A percentile compares a stretch with the other conserved stretches of the same genome.
phyloP scores from a whole-genome alignment of 2,113 vertebrate genomes.

The Spea bombifrons region DNA sequence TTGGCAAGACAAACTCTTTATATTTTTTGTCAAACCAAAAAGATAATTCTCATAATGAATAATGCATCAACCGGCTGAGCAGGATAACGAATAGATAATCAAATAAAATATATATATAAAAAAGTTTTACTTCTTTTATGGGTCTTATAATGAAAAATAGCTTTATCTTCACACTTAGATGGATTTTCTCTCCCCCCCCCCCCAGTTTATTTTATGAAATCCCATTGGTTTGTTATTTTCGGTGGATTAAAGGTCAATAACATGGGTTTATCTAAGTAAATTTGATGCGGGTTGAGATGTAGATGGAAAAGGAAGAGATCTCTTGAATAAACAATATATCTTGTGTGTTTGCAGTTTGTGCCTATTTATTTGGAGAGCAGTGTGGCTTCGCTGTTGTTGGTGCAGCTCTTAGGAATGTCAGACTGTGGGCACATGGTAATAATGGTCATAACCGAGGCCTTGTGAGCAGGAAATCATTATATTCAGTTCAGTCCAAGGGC shows the following conservation, averaged over 20 bases:
- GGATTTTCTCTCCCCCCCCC: not conserved
- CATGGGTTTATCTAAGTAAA: not conserved
- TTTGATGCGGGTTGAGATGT: not conserved
- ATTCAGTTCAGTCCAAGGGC: not conserved
- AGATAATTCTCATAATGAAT: no score
- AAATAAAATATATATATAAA: no score
- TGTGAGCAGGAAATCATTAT: slow-evolving; percentile 62
- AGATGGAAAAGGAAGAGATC: not conserved
- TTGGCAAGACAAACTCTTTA: no score
- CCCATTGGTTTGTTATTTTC: not conserved
- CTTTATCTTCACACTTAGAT: not conserved
- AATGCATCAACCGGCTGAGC: no score
- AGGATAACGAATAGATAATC: no score
- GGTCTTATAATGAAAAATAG: not conserved
- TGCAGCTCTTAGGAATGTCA: slow-evolving; percentile 63
- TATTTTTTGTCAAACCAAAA: no score
- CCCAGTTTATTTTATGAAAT: not conserved
- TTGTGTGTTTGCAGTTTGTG: slow-evolving; percentile 56
- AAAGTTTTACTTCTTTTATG: no score
- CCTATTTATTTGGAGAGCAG: slow-evolving; percentile 63
- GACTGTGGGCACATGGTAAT: slow-evolving; percentile 76
- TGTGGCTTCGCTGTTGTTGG: slow-evolving; percentile 65
- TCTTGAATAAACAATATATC: not conserved
- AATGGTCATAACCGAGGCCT: slow-evolving; percentile 97
- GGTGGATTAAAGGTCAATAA: not conserved